phyloP scores from a whole-genome alignment of 1,140 invertebrate species.

The Phenacoccus solenopsis region DNA sequence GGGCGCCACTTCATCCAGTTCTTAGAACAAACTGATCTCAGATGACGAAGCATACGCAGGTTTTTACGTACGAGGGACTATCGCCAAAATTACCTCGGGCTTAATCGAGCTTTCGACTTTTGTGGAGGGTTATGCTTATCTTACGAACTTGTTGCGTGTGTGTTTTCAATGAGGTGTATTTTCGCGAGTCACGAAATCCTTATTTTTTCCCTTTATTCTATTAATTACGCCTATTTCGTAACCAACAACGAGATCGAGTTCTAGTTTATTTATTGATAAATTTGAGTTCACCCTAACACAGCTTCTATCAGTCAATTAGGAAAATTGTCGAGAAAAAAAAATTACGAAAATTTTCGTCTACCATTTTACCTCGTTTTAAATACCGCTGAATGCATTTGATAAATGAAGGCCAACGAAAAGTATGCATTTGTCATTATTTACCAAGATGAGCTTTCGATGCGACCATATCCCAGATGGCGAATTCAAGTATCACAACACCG shows the following conservation, averaged over 20 bases:
- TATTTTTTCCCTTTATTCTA: neutral
- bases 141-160: neutral
- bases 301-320: too few relatives aligned
- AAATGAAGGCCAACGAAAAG: slow-evolving; percentile 12
- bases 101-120: too few relatives aligned
- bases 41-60: too few relatives aligned
- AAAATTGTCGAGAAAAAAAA: neutral
- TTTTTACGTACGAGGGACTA: too few relatives aligned
- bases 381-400: slow-evolving; percentile 13
- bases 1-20: too few relatives aligned
- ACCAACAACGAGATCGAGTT: too few relatives aligned
- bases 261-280: too few relatives aligned
- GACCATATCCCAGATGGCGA: neutral
- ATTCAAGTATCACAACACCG: neutral
- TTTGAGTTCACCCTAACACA: neutral
- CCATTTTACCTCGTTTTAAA: slow-evolving; percentile 12
- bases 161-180: neutral
- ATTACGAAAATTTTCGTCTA: too few relatives aligned
- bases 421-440: slow-evolving; percentile 13
- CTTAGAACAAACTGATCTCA: too few relatives aligned
- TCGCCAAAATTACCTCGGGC: too few relatives aligned
- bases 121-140: neutral
- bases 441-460: neutral
- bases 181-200: neutral
- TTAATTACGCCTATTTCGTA: neutral